phyloP scores from a whole-genome alignment of 2,888 invertebrate species.

The Cantharis nigra region DNA sequence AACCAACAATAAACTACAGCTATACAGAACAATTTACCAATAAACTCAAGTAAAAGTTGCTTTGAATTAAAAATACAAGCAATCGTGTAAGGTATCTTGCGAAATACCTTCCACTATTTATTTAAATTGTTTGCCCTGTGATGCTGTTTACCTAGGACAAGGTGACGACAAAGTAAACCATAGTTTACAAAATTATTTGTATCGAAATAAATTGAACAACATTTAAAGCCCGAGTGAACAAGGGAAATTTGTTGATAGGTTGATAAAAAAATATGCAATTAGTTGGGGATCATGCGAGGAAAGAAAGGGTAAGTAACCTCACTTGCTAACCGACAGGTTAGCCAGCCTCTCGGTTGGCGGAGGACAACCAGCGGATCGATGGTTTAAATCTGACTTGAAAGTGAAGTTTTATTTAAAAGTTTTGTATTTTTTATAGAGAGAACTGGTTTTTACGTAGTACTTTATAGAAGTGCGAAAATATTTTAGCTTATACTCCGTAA shows the following conservation, averaged over 20 bases:
- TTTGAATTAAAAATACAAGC: background rate
- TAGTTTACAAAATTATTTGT: background rate
- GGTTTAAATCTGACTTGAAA: background rate
- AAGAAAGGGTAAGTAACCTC: background rate
- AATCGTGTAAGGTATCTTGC: background rate
- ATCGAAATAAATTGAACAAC: background rate
- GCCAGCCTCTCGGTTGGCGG: background rate
- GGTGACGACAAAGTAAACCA: background rate
- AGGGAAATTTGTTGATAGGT: no score
- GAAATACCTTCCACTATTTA: background rate
- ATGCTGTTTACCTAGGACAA: background rate
- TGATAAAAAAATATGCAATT: background rate
- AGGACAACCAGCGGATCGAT: background rate
- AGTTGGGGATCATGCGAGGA: background rate
- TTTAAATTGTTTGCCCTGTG: background rate
- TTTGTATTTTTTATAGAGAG: background rate
- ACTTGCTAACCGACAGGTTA: background rate
- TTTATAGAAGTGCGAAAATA: background rate
- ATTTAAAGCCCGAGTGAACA: background rate
- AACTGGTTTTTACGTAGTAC: background rate
- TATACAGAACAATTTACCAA: background rate
- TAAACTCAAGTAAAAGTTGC: background rate
- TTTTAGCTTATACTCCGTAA: background rate
- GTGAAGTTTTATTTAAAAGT: background rate
- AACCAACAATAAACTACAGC: background rate